Evolutionary conservation across 2,888 invertebrate species (phyloP), one percentile per base, ranked within the genome.

Genomic region (Plagodis dolabraria): DNA sequence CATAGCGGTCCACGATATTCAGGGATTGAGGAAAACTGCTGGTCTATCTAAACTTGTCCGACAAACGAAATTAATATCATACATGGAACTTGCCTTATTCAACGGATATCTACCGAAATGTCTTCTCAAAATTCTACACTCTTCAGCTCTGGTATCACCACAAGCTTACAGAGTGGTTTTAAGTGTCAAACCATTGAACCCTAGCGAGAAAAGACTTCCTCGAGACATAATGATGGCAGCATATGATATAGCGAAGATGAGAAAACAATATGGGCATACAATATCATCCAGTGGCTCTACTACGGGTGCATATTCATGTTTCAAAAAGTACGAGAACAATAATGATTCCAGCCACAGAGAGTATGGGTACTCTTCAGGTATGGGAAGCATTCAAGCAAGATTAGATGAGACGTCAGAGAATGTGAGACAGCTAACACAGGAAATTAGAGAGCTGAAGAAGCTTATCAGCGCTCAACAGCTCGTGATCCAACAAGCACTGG

Each of bases 1-100:
- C 80, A 97, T 97, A 68, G 97, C 97, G 0, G 97, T 97, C 5
- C 97, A 97, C 73, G 97, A 97, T 77, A 97, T 97, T 59, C 97
- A 97, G 80, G 97, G 97, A 0, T 87, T 97, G 10, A 95, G 97
- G 70, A 97, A 97, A 91, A 97, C 97, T 0, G 97, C 97, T 0
- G 97, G 97, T 0, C 89, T 97, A 0, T 96, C 96, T 0, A 97
- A 97, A 76, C 89, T 97, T 7, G 97, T 97, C 8, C 93, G 97
- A 10, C 97, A 97, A 85, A 97, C 97, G 0, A 97, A 97, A 86
- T 83, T 97, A n/a, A 97, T 97, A 64, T 96, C 96, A 0, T 97
- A 97, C 77, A 96, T 97, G 87, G 97, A 97, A 77, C 87, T 96
- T 38, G 97, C 97, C 0, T 82, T 97, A 40, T 97, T 97, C 67